Evolutionary conservation across 2,113 vertebrate species (phyloP).

Genomic region (Vanacampus margaritifer): DNA sequence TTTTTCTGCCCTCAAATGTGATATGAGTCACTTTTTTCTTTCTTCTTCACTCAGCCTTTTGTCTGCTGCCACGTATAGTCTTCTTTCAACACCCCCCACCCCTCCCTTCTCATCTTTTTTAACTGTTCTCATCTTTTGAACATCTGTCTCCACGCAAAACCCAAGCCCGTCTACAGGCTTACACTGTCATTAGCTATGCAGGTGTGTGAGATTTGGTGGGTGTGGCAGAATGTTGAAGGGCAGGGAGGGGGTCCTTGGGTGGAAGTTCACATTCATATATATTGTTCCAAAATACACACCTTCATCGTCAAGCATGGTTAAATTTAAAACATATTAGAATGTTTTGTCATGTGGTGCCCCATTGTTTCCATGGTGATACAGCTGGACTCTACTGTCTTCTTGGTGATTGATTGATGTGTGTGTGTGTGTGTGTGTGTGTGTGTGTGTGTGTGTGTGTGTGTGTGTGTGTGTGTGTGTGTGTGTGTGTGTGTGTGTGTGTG

Average conservation of each 20-base stretch:
- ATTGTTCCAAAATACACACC: slow-evolving; percentile 27
- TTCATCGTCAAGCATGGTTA: slow-evolving; percentile 26
- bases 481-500: too few relatives aligned
- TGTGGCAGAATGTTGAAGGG: slow-evolving; percentile 2
- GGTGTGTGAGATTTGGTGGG: slow-evolving; percentile 16
- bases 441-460: background rate
- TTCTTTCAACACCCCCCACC: background rate
- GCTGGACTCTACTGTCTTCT: slow-evolving; percentile 40
- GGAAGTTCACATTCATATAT: slow-evolving; percentile 18
- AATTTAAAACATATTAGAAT: slow-evolving; percentile 36
- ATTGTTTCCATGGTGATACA: slow-evolving; percentile 37
- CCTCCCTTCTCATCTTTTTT: too few relatives aligned
- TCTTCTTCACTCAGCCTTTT: background rate
- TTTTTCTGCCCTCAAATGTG: slow-evolving; percentile 5
- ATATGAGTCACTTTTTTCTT: background rate
- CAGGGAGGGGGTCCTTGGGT: slow-evolving; percentile 7
- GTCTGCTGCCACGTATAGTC: background rate
- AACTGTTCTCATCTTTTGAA: background rate
- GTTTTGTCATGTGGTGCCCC: slow-evolving; percentile 42
- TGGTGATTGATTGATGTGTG: slow-evolving; percentile 51
- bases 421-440: slow-evolving; percentile 15
- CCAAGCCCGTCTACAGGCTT: background rate
- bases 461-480: too few relatives aligned
- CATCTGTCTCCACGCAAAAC: background rate
- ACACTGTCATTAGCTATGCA: slow-evolving; percentile 9